Percentiles rank a stretch among this genome's conserved stretches.
These are phyloP conservation scores for Thermophis baileyi DNA, from an alignment of 2,113 vertebrate species.

Conservation along the genomic window DNA sequence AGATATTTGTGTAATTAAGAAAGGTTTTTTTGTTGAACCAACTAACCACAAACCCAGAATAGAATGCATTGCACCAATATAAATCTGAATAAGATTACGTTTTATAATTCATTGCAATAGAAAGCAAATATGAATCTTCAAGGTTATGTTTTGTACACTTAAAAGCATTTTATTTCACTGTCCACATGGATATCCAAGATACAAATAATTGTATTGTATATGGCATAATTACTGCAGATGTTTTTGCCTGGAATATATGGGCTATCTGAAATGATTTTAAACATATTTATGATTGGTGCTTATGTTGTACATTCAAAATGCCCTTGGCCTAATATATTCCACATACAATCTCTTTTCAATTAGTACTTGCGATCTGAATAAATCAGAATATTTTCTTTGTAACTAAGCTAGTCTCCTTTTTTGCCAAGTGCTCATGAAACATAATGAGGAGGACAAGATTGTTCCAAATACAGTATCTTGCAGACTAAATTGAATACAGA, in stretches of 20 bases:
- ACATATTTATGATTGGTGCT: background rate
- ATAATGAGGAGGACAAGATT: background rate
- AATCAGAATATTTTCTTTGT: no score
- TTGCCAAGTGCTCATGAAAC: background rate
- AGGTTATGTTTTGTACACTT: conserved; percentile 31
- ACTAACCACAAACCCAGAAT: conserved; percentile 71
- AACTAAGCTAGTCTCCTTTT: background rate
- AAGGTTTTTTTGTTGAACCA: conserved; percentile 46
- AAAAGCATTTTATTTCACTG: conserved; percentile 29
- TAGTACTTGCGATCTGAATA: background rate
- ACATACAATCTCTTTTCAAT: background rate
- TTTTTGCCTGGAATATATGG: background rate
- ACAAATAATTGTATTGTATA: conserved; percentile 24
- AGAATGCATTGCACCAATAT: conserved; percentile 64
- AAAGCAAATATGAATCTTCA: conserved; percentile 44
- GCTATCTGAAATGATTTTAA: conserved; percentile 22
- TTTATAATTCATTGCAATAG: conserved; percentile 58
- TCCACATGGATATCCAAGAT: conserved; percentile 36
- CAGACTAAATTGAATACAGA: no score
- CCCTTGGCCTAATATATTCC: background rate
- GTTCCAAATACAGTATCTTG: no score
- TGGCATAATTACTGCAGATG: conserved; percentile 38
- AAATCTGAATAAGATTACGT: conserved; percentile 66
- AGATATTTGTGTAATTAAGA: conserved; percentile 50
- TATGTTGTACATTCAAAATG: background rate